Base-by-base conservation (phyloP, 2,113 vertebrate species). In the Copsychus sechellarum region DNA sequence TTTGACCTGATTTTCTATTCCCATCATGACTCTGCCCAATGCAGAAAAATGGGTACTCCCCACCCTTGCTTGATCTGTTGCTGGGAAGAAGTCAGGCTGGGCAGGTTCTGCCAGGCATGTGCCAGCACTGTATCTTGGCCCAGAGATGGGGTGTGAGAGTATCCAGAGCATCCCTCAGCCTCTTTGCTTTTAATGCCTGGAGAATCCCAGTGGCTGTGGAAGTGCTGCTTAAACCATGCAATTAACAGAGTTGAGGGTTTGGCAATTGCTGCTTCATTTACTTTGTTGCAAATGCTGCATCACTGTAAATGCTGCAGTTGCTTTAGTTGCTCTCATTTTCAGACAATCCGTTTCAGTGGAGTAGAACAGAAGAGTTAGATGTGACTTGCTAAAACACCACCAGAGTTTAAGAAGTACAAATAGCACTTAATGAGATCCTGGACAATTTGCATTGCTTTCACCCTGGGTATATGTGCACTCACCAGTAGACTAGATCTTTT, bases 1-100 rank as follows among this genome's bases (percentile, higher is more conserved):
- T 13, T 65, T 78, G 25, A 31, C 10, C 25, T 40, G 5, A 56
- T 89, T 73, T 64, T 84, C 56, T 34, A 4, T 29, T 24, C 25
- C 31, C 28, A 24, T 80, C 24, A 11, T 1, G 8, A 33, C 19
- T 48, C n/a, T 73, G 45, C 21, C 40, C 3, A 2, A 5, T 53
- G 36, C 17, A 69, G 76, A 80, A 36, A 22, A 54, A 58, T 17
- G 4, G n/a, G 58, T 60, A 23, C 16, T 14, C 34, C 85, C 22
- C 1, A 1, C 7, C 31, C 57, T 54, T 0, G 0, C n/a, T 53
- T 5, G 1, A 6, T 64, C 38, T 60, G 29, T 60, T 62, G 51
- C 34, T 8, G 2, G 45, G 31, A 79, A 38, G 38, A 31, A 45
- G 36, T 42, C 28, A 61, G 61, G 31, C 57, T 56, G 58, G 64